phyloP scores from a whole-genome alignment of 2,797 vertebrate genomes.

The Enteromius anoplus region DNA sequence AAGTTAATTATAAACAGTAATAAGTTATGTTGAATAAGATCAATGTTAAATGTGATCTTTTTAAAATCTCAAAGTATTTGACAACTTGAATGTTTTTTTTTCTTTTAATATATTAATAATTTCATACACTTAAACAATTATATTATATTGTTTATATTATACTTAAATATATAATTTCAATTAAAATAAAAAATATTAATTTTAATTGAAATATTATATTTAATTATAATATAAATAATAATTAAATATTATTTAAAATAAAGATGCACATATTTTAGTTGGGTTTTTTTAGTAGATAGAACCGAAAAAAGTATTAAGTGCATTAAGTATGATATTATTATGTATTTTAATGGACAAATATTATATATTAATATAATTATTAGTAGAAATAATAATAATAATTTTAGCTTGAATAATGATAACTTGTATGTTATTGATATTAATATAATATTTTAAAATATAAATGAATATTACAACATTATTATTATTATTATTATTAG shows the following conservation, averaged over 20 bases:
- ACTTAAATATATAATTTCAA: too few species aligned
- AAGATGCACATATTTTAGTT: not conserved
- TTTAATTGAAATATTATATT: not conserved
- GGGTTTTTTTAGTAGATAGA: not conserved
- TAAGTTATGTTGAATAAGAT: not conserved
- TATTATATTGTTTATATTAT: too few species aligned
- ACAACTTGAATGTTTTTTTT: too few species aligned
- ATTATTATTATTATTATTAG: too few species aligned
- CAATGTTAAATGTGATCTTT: not conserved
- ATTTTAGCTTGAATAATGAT: too few species aligned
- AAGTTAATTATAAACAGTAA: not conserved
- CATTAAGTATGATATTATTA: not conserved
- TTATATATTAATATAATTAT: not conserved
- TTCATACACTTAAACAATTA: too few species aligned
- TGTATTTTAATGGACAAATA: too few species aligned
- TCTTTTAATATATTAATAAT: not conserved
- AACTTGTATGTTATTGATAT: not conserved
- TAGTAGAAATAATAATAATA: not conserved
- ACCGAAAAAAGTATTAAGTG: not conserved
- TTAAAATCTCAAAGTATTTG: not conserved
- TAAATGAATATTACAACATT: too few species aligned
- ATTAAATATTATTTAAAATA: not conserved
- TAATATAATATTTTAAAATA: not conserved
- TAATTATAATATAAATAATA: too few species aligned
- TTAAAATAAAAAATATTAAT: not conserved